Base-by-base conservation (phyloP, 2,797 vertebrate species). In the Chlorospingus semifuscus region DNA sequence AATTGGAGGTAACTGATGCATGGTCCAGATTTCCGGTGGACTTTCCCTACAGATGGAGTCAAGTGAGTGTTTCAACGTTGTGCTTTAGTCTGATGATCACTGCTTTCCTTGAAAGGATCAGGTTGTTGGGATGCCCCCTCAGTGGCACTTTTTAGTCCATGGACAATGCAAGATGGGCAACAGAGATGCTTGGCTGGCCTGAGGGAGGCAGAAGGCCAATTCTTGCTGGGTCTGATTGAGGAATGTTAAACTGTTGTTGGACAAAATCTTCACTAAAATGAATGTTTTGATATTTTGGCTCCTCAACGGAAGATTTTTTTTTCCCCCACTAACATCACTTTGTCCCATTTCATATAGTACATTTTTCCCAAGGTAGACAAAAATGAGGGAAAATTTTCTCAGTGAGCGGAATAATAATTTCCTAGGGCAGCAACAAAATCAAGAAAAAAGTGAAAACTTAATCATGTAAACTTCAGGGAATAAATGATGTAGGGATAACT, bases 41-140 rank as follows among this genome's bases (percentile, higher is more conserved):
- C 36, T 83, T 55, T 83, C 18, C 15, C 19, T 50, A n/a, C 15
- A 70, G 71, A 14, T 46, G 39, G 46, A 80, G 22, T 82, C 17
- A 29, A 64, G 36, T 0, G 0, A 59, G 5, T 18, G 30, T 85
- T 74, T 85, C 47, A 50, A 0, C 13, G 20, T 6, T 86, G 37
- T 32, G 14, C n/a, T 5, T 47, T 37, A 39, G 15, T 70, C 19
- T 66, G 76, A 85, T 57, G 39, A 69, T 41, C 50, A 32, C 12
- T 41, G 12, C 24, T 74, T 81, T 60, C 55, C 24, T 66, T 57
- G 42, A 13, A 52, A 68, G 41, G 19, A 30, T 50, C 27, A 52
- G 17, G 11, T 29, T 46, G 17, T n/a, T 12, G 12, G 55, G 34
- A 22, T 52, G 13, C 47, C 10, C 23, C 12, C 12, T 61, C 36